Evolutionary conservation across 2,888 invertebrate genomes (phyloP).

Genomic region (Erebia epiphron): DNA sequence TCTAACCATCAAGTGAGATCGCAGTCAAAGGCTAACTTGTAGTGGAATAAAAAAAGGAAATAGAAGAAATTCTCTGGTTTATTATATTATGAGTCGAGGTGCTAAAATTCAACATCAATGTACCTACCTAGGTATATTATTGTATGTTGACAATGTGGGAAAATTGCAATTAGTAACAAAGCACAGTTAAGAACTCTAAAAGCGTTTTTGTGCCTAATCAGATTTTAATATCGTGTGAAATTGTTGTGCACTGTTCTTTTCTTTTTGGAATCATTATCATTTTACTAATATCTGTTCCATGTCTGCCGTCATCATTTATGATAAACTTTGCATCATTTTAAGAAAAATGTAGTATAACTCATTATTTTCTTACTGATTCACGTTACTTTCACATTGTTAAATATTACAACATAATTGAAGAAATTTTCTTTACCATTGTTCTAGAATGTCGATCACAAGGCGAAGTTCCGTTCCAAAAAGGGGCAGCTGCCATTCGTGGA

Average conservation of each 20-base stretch:
- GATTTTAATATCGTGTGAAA: not conserved
- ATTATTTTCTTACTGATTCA: not conserved
- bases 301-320: not conserved
- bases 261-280: not conserved
- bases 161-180: not conserved
- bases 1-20: no score
- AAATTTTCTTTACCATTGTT: conserved; percentile 52
- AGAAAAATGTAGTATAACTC: not conserved
- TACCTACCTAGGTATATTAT: no score
- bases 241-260: not conserved
- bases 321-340: not conserved
- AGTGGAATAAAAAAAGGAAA: no score
- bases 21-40: no score
- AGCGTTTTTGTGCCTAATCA: not conserved
- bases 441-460: conserved; percentile 97
- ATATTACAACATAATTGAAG: not conserved
- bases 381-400: not conserved
- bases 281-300: not conserved
- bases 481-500: conserved; percentile 97
- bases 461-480: conserved; percentile 96
- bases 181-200: not conserved
- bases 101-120: no score
- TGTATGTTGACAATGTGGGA: no score
- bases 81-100: no score
- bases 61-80: no score